Conservation (phyloP, 2,797 vertebrate genomes). For the Cheirogaleus major region DNA sequence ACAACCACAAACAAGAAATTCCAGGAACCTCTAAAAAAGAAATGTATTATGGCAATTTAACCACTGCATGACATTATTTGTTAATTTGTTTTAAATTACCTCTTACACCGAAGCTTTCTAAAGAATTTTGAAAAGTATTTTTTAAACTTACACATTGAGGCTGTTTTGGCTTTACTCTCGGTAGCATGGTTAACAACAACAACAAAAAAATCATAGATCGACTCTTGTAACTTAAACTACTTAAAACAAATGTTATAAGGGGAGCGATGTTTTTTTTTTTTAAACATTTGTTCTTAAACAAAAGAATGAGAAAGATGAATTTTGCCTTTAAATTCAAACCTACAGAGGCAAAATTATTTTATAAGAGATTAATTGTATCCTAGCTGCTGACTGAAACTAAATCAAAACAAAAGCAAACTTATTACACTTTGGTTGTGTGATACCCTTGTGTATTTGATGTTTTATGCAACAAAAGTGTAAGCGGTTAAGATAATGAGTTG, state of each 20-base stretch:
- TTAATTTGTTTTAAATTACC: constrained; percentile 82
- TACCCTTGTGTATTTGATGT: background rate
- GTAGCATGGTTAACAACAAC: constrained; percentile 52
- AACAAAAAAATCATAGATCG: background rate
- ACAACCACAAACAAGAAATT: constrained; percentile 81
- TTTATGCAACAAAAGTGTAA: constrained; percentile 50
- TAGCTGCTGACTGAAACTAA: constrained; percentile 41
- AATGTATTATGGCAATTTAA: constrained; percentile 88
- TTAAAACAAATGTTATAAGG: constrained; percentile 79
- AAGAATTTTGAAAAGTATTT: constrained; percentile 75
- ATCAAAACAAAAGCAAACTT: background rate
- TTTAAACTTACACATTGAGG: constrained; percentile 73
- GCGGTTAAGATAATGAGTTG: constrained; percentile 31
- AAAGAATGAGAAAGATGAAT: constrained; percentile 71
- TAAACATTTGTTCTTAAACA: constrained; percentile 79
- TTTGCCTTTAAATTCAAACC: constrained; percentile 77
- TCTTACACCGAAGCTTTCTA: constrained; percentile 77
- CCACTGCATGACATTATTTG: constrained; percentile 84
- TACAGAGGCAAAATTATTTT: constrained; percentile 50
- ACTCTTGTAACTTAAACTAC: constrained; percentile 69
- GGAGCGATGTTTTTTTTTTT: constrained; percentile 73
- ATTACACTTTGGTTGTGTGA: constrained; percentile 51
- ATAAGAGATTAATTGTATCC: constrained; percentile 21
- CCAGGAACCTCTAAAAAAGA: constrained; percentile 73
- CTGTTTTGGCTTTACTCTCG: constrained; percentile 69